phyloP scores from a whole-genome alignment of 2,113 vertebrate genomes.

The Chionis minor region DNA sequence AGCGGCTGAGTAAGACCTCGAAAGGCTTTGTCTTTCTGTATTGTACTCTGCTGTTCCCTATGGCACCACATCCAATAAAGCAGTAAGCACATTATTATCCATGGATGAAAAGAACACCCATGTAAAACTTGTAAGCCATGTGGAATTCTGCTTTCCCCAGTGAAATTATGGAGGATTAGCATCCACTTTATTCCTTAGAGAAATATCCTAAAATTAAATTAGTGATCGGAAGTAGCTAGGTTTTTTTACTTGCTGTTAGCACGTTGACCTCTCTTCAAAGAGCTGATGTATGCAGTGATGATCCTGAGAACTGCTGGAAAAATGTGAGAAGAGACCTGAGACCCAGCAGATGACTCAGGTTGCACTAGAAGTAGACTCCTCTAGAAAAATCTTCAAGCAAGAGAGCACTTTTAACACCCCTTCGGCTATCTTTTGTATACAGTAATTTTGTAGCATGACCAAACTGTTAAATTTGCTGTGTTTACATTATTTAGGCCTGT shows the following conservation, averaged over 20 bases:
- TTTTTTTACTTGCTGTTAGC: conserved; percentile 31
- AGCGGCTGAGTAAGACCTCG: too few relatives aligned
- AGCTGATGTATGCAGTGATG: not conserved
- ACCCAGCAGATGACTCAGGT: not conserved
- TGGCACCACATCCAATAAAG: too few relatives aligned
- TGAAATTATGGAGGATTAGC: too few relatives aligned
- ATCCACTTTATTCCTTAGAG: too few relatives aligned
- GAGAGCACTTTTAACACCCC: conserved; percentile 70
- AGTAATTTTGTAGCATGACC: conserved; percentile 75
- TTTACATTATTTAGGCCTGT: conserved; percentile 77
- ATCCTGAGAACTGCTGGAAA: not conserved
- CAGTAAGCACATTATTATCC: too few relatives aligned
- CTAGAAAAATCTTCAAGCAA: conserved; percentile 60
- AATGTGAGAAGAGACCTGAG: not conserved
- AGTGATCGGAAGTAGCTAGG: too few relatives aligned
- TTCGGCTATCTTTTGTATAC: conserved; percentile 70
- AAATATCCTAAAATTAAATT: too few relatives aligned
- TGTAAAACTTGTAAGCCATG: too few relatives aligned
- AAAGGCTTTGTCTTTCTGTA: too few relatives aligned
- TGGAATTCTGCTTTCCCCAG: too few relatives aligned
- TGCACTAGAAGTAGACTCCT: conserved; percentile 42
- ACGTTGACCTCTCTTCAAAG: not conserved
- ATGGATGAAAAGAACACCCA: too few relatives aligned
- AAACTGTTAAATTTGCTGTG: conserved; percentile 69
- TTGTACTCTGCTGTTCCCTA: too few relatives aligned